phyloP scores from a whole-genome alignment of 2,888 invertebrate species.

The Ypsolopha sequella region DNA sequence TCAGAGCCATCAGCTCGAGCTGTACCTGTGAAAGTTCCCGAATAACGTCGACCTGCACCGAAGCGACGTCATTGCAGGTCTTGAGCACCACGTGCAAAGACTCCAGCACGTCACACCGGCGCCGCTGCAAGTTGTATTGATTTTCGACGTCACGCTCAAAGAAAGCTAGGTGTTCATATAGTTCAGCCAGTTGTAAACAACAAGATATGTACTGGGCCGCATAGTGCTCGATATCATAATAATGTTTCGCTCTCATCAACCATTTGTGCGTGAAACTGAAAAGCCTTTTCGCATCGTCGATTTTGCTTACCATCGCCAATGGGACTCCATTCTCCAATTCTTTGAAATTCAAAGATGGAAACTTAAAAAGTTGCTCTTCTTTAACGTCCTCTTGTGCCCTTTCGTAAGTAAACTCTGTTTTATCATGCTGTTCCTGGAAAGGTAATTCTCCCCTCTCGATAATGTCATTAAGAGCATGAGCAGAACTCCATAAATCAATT shows the following conservation, averaged over 20 bases:
- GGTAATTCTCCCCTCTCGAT: no score
- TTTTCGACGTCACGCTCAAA: slow-evolving; percentile 78
- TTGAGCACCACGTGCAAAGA: slow-evolving; percentile 66
- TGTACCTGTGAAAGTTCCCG: slow-evolving; percentile 74
- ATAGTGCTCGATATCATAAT: slow-evolving; percentile 70
- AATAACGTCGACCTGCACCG: slow-evolving; percentile 66
- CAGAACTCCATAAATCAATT: slow-evolving; percentile 40
- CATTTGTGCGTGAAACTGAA: slow-evolving; percentile 71
- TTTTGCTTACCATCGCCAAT: slow-evolving; percentile 26
- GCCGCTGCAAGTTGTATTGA: slow-evolving; percentile 70
- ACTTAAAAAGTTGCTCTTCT: slow-evolving; percentile 24
- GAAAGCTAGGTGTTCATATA: slow-evolving; percentile 77
- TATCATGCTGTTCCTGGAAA: slow-evolving; percentile 23
- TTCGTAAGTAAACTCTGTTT: slow-evolving; percentile 24
- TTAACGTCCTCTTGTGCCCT: no score
- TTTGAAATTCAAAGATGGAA: slow-evolving; percentile 44
- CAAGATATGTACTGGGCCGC: slow-evolving; percentile 72
- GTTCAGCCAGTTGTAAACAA: slow-evolving; percentile 72
- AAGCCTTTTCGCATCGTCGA: slow-evolving; percentile 61
- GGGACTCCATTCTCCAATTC: slow-evolving; percentile 48
- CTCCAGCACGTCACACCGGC: slow-evolving; percentile 71
- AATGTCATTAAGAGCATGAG: no score
- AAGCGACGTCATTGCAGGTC: slow-evolving; percentile 59
- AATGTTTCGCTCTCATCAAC: slow-evolving; percentile 70
- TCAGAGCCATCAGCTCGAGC: slow-evolving; percentile 73